Evolutionary conservation across 2,888 invertebrate species (phyloP).

Genomic region (Nephrotoma guestfalica): DNA sequence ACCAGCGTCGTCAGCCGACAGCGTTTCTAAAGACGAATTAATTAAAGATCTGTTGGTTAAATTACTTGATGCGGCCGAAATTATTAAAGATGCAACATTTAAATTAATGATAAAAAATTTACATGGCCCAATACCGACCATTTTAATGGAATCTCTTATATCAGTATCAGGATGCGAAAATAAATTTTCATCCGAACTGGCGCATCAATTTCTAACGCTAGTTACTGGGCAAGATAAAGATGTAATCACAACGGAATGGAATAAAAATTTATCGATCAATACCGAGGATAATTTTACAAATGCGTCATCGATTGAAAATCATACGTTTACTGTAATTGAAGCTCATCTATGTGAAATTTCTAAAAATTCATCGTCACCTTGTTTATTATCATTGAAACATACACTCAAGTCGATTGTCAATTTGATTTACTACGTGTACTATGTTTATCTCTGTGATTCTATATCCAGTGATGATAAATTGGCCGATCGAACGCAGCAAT

Average conservation of each 20-base stretch:
- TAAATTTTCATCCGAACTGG: slow-evolving; percentile 25
- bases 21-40: slow-evolving; percentile 14
- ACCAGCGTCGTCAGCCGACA: slow-evolving; percentile 4
- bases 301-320: slow-evolving; percentile 28
- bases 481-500: slow-evolving; percentile 22
- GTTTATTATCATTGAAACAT: slow-evolving; percentile 28
- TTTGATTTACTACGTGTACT: slow-evolving; percentile 21
- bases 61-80: slow-evolving; percentile 23
- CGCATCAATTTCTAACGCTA: slow-evolving; percentile 25
- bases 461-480: slow-evolving; percentile 16
- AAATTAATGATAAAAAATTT: slow-evolving; percentile 26
- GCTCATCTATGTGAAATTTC: slow-evolving; percentile 28
- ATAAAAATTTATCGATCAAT: slow-evolving; percentile 24
- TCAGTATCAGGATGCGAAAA: slow-evolving; percentile 28
- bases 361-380: slow-evolving; percentile 23
- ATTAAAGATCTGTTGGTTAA: slow-evolving; percentile 24
- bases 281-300: slow-evolving; percentile 23
- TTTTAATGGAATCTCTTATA: slow-evolving; percentile 25
- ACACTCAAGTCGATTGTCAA: slow-evolving; percentile 26
- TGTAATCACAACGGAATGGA: slow-evolving; percentile 28
- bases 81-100: slow-evolving; percentile 23
- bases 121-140: slow-evolving; percentile 22
- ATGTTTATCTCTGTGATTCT: slow-evolving; percentile 17
- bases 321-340: slow-evolving; percentile 30
- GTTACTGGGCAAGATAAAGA: slow-evolving; percentile 30